Evolutionary conservation across 2,888 invertebrate species (phyloP), one percentile per base, ranked within the genome.

Genomic region (Parascotia fuliginaria): DNA sequence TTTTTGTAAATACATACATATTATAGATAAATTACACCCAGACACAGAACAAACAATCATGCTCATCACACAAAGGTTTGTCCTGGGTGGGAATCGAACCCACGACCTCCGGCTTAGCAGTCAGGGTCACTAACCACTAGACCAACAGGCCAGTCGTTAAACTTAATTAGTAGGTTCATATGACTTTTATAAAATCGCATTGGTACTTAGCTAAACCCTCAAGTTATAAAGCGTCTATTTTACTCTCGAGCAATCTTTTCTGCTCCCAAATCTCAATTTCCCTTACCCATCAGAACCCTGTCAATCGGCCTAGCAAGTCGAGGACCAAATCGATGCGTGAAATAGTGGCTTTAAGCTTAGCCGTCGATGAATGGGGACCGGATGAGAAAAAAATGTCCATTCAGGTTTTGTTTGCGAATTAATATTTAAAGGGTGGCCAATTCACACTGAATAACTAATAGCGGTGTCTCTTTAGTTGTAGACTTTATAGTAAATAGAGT

Each of bases 371-470:
- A 81, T 75, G 73, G 64, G 28, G 29, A 57, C 75, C 73, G 75
- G 76, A 75, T 69, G 24, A 66, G 56, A 50, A 70, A 81, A 81
- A 81, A 73, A 66, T 39, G 39, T 51, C 58, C 62, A 73, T 65
- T 65, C 63, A 68, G 24, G 63, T 65, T 70, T 70, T 73, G 77
- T 74, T 67, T 70, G 69, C 70, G 67, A 74, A 75, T 75, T 70
- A 60, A 49, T 65, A 64, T 66, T 70, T 58, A 52, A 69, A 66
- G 73, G 77, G 73, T 79, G 72, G 71, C 67, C 75, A 48, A 42
- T 53, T 38, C 36, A 49, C 55, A 70, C 28, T 42, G 52, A 42
- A 37, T 38, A 38, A 11, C 13, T 45, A 40, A 31, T 37, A 28
- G 22, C 39, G 42, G 45, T 58, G 55, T 48, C 53, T 61, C 52